A percentile compares a stretch with the other conserved stretches of the same genome.
phyloP scores from a whole-genome alignment of 2,113 vertebrate species.

The Oreochromis niloticus region DNA sequence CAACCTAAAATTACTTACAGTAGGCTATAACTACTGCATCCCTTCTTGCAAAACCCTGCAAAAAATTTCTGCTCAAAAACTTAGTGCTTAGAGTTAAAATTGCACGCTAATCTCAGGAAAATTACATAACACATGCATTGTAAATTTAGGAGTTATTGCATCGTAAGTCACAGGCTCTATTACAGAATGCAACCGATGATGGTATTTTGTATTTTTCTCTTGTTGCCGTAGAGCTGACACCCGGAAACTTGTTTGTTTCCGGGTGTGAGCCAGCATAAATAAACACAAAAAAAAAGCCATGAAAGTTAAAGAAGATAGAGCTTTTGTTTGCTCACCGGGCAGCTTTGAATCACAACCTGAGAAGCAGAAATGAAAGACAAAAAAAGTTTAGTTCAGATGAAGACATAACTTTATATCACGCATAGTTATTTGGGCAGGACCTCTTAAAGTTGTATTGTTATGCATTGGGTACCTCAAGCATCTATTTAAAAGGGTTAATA shows the following conservation, averaged over 20 bases:
- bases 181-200: background rate
- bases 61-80: background rate
- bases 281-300: background rate
- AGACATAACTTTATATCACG: background rate
- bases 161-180: background rate
- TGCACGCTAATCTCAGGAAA: background rate
- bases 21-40: background rate
- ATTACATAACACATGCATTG: background rate
- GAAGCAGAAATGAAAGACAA: background rate
- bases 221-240: background rate
- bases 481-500: background rate
- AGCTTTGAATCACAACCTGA: background rate
- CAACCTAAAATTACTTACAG: background rate
- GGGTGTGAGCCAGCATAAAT: too few relatives aligned
- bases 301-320: fast-evolving
- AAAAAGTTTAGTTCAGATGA: background rate
- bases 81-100: background rate
- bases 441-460: background rate
- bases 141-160: background rate
- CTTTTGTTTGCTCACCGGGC: background rate
- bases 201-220: background rate
- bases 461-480: background rate
- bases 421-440: background rate
- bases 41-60: background rate
- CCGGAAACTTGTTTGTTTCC: fast-evolving